These are phyloP conservation scores for Sebastes vulpes DNA, from an alignment of 2,797 vertebrate species.

Conservation along the genomic window DNA sequence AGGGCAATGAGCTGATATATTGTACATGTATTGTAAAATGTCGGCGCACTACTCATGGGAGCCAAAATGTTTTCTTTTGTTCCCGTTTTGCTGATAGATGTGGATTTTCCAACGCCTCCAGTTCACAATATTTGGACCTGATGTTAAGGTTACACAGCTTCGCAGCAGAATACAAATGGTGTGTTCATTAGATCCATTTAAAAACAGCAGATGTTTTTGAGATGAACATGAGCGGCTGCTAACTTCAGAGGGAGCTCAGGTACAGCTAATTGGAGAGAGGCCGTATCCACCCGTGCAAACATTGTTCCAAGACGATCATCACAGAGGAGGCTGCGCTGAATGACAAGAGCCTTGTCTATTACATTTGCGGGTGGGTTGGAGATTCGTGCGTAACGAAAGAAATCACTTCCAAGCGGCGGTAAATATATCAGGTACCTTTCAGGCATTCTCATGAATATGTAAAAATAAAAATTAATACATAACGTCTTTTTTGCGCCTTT, in stretches of 20 bases:
- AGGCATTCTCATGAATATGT: conserved; percentile 1
- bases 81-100: neutral
- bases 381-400: neutral
- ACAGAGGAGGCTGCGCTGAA: neutral
- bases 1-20: neutral
- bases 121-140: neutral
- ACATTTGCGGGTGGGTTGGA: neutral
- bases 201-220: conserved; percentile 38
- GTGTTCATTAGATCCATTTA: neutral
- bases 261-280: conserved; percentile 36
- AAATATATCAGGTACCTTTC: conserved; percentile 4
- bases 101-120: neutral
- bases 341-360: conserved; percentile 15
- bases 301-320: neutral
- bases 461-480: conserved; percentile 10
- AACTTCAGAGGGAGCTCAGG: conserved; percentile 3
- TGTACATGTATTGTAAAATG: neutral
- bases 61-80: neutral
- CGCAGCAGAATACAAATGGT: neutral
- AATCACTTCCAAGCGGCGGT: neutral
- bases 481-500: neutral
- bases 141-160: neutral
- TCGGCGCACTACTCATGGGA: neutral
- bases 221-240: conserved; percentile 13
- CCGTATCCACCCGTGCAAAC: conserved; percentile 23